A percentile compares a stretch with the other conserved stretches of the same genome.
Evolutionary conservation across 23 tunicate species (phyloP).

Genomic region (Ascidia mentula): DNA sequence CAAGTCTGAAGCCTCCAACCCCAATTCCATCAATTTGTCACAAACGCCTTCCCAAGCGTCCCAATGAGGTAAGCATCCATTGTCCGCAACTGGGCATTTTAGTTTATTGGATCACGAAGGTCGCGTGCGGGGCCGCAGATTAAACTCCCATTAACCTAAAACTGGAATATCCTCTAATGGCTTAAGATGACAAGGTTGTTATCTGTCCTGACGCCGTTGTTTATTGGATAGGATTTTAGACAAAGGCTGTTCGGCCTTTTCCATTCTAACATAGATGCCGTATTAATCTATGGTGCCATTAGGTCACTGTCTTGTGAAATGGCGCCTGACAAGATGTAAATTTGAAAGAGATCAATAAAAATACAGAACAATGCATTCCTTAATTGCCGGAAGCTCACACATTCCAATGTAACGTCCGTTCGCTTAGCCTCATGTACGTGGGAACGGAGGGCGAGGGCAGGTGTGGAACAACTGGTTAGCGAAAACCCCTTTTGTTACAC

Average conservation of each 20-base stretch:
- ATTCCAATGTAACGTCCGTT: constrained; percentile 5
- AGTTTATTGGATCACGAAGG: not conserved
- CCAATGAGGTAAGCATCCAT: not conserved
- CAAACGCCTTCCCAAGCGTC: not conserved
- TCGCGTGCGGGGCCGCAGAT: not conserved
- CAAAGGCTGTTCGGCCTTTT: too few relatives aligned
- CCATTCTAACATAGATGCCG: too few relatives aligned
- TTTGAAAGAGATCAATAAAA: too few relatives aligned
- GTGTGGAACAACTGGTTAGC: constrained; percentile 3
- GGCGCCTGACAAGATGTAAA: too few relatives aligned
- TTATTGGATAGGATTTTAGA: too few relatives aligned
- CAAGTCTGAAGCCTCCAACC: not conserved
- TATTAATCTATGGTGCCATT: too few relatives aligned
- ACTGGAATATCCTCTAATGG: not conserved
- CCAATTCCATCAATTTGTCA: not conserved
- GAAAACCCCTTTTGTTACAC: not conserved
- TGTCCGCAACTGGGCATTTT: not conserved
- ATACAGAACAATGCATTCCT: not conserved
- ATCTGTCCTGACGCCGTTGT: too few relatives aligned
- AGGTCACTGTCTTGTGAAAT: too few relatives aligned
- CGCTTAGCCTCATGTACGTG: not conserved
- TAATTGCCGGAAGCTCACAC: not conserved
- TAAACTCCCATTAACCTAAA: not conserved
- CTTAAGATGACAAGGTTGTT: not conserved
- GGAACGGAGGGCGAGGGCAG: constrained; percentile 10